Conservation (phyloP, 2,797 vertebrate species). For the Aratinga solstitialis region DNA sequence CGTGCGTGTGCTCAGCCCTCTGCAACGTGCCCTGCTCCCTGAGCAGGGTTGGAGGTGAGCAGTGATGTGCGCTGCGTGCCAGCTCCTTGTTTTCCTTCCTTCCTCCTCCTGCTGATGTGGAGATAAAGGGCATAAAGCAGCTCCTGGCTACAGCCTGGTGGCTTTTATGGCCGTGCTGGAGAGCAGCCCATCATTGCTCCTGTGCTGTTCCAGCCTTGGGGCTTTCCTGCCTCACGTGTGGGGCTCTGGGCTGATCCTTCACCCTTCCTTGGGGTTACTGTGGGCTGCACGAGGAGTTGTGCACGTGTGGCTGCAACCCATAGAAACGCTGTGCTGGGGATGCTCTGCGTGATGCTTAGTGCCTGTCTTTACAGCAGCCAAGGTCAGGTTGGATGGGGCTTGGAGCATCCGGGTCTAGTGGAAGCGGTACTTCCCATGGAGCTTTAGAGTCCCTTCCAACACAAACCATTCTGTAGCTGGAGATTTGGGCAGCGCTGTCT, state of each 20-base stretch:
- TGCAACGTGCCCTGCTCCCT: rapidly evolving
- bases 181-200: not conserved
- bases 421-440: not conserved
- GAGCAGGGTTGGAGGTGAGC: rapidly evolving
- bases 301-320: not conserved
- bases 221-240: not conserved
- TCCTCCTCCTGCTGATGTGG: not conserved
- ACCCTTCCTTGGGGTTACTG: rapidly evolving
- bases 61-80: not conserved
- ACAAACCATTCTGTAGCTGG: not conserved
- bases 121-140: not conserved
- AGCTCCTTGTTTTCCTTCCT: not conserved
- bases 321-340: not conserved
- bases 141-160: not conserved
- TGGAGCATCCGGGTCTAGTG: not conserved
- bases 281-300: rapidly evolving
- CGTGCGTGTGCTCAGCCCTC: rapidly evolving
- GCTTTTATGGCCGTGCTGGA: not conserved
- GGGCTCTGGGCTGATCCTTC: not conserved
- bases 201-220: not conserved
- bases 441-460: not conserved
- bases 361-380: not conserved
- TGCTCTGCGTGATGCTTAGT: too few relatives aligned
- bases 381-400: not conserved
- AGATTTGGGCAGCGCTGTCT: too few relatives aligned